These are phyloP conservation scores for Cherax quadricarinatus DNA, from an alignment of 1,140 invertebrate genomes.

Conservation along the genomic window DNA sequence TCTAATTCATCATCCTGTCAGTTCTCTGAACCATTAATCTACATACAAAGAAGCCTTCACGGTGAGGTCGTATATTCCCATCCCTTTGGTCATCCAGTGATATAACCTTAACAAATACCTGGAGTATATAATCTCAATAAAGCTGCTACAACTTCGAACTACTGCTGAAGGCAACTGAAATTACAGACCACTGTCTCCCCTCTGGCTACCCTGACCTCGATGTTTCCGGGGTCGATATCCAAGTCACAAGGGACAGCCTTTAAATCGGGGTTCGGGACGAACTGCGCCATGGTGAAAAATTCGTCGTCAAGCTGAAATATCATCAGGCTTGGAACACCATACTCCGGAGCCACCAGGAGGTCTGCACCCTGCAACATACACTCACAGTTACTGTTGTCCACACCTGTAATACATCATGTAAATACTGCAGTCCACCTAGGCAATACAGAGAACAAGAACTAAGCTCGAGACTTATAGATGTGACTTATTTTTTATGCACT, in stretches of 20 bases:
- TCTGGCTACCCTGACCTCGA: neutral
- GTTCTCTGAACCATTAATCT: neutral
- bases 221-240: neutral
- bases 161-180: neutral
- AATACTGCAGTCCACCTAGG: neutral
- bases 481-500: too few species aligned
- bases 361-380: slow-evolving; percentile 80
- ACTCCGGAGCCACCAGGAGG: slow-evolving; percentile 92
- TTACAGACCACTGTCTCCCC: neutral
- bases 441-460: neutral
- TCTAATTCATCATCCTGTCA: neutral
- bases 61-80: neutral
- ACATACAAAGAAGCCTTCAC: neutral
- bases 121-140: neutral
- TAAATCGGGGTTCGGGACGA: slow-evolving; percentile 74
- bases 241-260: neutral
- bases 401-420: neutral
- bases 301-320: slow-evolving; percentile 24
- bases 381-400: neutral
- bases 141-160: too few species aligned
- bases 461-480: neutral
- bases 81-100: too few species aligned
- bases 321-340: slow-evolving; percentile 78
- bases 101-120: too few species aligned
- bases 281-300: slow-evolving; percentile 51